Evolutionary conservation across 2,888 invertebrate species (phyloP).

Genomic region (Candidula unifasciata): DNA sequence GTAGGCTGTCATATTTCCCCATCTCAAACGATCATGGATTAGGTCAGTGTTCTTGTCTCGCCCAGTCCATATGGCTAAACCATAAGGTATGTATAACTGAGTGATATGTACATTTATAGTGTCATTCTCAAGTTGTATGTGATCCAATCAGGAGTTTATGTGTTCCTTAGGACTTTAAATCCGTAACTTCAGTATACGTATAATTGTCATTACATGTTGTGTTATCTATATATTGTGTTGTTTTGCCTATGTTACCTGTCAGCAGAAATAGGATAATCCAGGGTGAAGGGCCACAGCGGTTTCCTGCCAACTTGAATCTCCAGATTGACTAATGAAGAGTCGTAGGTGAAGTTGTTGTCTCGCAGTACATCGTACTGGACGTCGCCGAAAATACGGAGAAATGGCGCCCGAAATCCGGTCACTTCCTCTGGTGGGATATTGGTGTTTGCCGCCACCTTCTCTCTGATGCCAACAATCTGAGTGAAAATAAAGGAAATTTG

Average conservation of each 20-base stretch:
- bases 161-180: no score
- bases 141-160: no score
- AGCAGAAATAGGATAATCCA: slow-evolving; percentile 82
- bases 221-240: neutral
- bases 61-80: no score
- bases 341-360: slow-evolving; percentile 94
- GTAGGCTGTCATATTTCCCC: no score
- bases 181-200: no score
- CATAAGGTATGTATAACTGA: no score
- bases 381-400: slow-evolving; percentile 90
- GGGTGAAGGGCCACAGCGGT: slow-evolving; percentile 94
- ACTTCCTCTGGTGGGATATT: slow-evolving; percentile 88
- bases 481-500: neutral
- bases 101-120: no score
- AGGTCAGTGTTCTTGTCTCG: no score
- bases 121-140: no score
- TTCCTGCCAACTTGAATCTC: slow-evolving; percentile 90
- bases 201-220: no score
- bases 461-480: slow-evolving; percentile 93
- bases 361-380: slow-evolving; percentile 94
- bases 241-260: neutral
- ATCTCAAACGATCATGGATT: no score
- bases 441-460: slow-evolving; percentile 88
- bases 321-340: slow-evolving; percentile 93
- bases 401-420: slow-evolving; percentile 92